Conservation (phyloP, 2,113 vertebrate genomes). For the Cephalopterus ornatus region DNA sequence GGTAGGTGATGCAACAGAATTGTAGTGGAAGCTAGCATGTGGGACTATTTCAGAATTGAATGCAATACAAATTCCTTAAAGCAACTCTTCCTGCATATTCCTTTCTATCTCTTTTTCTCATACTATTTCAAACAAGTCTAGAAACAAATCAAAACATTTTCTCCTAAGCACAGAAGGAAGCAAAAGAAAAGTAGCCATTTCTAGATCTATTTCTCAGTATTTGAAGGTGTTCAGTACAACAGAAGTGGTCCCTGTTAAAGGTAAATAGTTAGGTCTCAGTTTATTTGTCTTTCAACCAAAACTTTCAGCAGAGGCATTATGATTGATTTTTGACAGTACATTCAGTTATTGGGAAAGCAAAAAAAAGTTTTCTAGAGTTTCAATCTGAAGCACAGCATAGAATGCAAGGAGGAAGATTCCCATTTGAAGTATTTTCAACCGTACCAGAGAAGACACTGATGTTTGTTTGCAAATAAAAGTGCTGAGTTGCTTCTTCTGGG, state of each 20-base stretch:
- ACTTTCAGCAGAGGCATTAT: not conserved
- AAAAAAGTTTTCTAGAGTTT: not conserved
- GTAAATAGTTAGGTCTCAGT: not conserved
- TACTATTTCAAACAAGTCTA: not conserved
- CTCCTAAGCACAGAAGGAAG: not conserved
- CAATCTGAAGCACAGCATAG: not conserved
- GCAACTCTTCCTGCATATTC: not conserved
- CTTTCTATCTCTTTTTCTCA: not conserved
- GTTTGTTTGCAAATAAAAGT: not conserved
- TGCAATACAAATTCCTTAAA: not conserved
- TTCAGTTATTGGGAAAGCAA: not conserved
- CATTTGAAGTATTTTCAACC: not conserved
- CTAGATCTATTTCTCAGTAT: not conserved
- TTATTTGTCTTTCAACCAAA: not conserved
- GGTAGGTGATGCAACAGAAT: not conserved
- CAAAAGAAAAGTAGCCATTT: not conserved
- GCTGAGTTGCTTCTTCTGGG: not conserved
- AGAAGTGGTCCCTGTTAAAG: not conserved
- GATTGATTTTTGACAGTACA: not conserved
- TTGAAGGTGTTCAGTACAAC: not conserved
- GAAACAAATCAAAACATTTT: not conserved
- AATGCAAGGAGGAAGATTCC: not conserved
- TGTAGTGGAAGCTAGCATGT: not conserved
- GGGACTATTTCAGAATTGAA: not conserved
- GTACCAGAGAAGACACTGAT: not conserved